A percentile compares a stretch with the other conserved stretches of the same genome.
Evolutionary conservation across 92 coral and sea anemone genomes (phyloP).

Genomic region (Zoanthus sociatus): DNA sequence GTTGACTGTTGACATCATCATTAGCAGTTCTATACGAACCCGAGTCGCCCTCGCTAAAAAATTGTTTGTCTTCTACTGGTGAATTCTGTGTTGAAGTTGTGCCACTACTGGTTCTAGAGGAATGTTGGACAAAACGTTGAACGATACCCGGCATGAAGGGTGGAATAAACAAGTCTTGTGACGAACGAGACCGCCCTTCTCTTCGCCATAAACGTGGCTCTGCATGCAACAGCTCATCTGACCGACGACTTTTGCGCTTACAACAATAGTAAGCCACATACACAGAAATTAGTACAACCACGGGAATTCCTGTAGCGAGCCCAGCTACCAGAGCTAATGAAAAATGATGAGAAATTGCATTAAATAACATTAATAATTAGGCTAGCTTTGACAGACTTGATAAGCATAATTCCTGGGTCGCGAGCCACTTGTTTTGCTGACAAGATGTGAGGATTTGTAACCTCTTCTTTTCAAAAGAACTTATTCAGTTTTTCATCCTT

Average conservation of each 20-base stretch:
- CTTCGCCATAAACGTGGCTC: constrained; percentile 96
- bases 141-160: constrained; percentile 93
- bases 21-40: constrained; percentile 97
- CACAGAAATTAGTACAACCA: constrained; percentile 82
- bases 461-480: too few relatives aligned
- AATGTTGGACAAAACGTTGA: constrained; percentile 93
- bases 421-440: too few relatives aligned
- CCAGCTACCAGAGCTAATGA: constrained; percentile 94
- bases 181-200: constrained; percentile 78
- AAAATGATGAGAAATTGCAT: neutral
- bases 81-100: constrained; percentile 92
- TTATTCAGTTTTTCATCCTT: too few relatives aligned
- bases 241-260: constrained; percentile 74
- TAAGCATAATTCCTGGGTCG: too few relatives aligned
- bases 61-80: constrained; percentile 88
- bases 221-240: constrained; percentile 69
- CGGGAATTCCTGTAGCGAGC: constrained; percentile 95
- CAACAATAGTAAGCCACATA: constrained; percentile 97
- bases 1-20: constrained; percentile 80
- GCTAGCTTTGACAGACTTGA: too few relatives aligned
- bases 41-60: constrained; percentile 92
- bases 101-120: constrained; percentile 86
- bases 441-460: too few relatives aligned
- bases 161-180: constrained; percentile 94
- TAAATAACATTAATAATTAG: too few relatives aligned